These are phyloP conservation scores for Nemopilema nomurai DNA, from an alignment of 30 jellyfish, hydroid and myxozoan genomes.

Conservation along the genomic window DNA sequence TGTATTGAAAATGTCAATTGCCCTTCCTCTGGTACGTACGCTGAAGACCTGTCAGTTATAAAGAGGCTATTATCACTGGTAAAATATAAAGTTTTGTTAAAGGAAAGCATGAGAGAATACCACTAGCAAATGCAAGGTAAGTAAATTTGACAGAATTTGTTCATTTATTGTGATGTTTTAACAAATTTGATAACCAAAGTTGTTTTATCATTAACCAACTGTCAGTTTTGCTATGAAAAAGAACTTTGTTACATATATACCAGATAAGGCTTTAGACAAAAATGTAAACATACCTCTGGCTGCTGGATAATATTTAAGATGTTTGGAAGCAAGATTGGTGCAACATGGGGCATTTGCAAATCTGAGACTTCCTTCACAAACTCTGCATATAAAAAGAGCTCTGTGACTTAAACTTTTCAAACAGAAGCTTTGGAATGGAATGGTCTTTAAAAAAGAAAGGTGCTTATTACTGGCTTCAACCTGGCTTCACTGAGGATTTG, in stretches of 20 bases:
- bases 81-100: too few species aligned
- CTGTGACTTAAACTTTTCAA: not conserved
- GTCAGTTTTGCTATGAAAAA: not conserved
- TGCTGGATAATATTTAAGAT: slow-evolving; percentile 64
- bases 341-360: slow-evolving; percentile 94
- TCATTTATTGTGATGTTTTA: too few species aligned
- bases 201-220: not conserved
- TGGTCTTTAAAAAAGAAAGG: too few species aligned
- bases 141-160: too few species aligned
- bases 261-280: not conserved
- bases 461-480: too few species aligned
- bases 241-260: not conserved
- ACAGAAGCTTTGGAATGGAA: not conserved
- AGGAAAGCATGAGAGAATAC: not conserved
- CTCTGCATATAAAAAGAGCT: slow-evolving; percentile 39
- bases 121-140: too few species aligned
- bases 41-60: slow-evolving; percentile 57
- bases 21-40: slow-evolving; percentile 86
- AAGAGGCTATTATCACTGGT: not conserved
- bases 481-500: too few species aligned
- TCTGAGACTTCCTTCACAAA: slow-evolving; percentile 94
- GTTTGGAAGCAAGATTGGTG: slow-evolving; percentile 90
- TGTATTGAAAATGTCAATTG: slow-evolving; percentile 82
- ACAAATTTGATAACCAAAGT: too few species aligned
- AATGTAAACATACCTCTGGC: slow-evolving; percentile 63